Conservation (phyloP, 2,888 invertebrate species). For the Oxyteleia sp. region DNA sequence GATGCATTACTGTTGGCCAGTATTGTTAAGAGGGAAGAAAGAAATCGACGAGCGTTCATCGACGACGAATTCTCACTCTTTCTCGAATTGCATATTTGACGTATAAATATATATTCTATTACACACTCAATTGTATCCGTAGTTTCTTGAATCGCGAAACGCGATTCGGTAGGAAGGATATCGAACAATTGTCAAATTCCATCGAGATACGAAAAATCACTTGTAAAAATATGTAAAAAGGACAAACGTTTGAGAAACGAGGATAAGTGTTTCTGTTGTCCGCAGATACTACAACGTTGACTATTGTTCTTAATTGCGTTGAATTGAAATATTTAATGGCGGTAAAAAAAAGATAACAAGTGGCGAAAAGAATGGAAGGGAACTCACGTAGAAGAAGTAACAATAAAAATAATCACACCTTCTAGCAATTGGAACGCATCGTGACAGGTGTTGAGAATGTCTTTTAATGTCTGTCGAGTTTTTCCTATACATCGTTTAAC, state of each 20-base stretch:
- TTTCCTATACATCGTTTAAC: too few relatives aligned
- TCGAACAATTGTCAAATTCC: conserved; percentile 49
- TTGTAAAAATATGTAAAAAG: conserved; percentile 58
- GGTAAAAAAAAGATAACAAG: background rate
- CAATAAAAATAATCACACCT: background rate
- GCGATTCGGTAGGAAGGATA: conserved; percentile 35
- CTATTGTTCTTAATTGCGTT: conserved; percentile 63
- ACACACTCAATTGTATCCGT: conserved; percentile 57
- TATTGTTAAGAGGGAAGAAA: conserved; percentile 43
- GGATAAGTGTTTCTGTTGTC: conserved; percentile 60
- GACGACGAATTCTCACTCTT: conserved; percentile 19
- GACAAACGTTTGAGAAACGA: conserved; percentile 31
- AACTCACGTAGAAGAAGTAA: conserved; percentile 3
- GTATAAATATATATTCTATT: conserved; percentile 62
- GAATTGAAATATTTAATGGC: conserved; percentile 49
- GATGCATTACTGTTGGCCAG: conserved; percentile 48
- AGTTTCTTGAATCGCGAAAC: conserved; percentile 35
- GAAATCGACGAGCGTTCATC: conserved; percentile 37
- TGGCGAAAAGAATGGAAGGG: conserved; percentile 1
- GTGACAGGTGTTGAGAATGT: too few relatives aligned
- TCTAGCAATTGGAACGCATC: too few relatives aligned
- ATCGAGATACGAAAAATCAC: conserved; percentile 35
- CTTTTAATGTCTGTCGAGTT: too few relatives aligned
- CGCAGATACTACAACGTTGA: conserved; percentile 63
- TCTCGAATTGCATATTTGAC: conserved; percentile 45